Percentiles rank a stretch among this genome's conserved stretches.
Conservation (phyloP, 1,140 invertebrate genomes). For the Drosophila pandora region DNA sequence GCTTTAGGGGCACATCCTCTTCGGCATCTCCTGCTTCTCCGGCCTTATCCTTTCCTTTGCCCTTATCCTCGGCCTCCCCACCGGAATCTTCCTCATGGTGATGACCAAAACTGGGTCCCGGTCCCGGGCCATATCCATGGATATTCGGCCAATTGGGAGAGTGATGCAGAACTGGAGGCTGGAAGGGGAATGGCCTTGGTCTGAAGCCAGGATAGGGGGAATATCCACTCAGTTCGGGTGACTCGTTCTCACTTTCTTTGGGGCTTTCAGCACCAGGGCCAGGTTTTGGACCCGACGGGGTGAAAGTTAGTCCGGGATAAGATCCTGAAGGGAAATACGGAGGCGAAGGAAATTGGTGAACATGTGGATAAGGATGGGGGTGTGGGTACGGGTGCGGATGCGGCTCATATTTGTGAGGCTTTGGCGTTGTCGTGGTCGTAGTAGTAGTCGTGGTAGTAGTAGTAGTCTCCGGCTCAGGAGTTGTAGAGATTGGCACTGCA, state of each 20-base stretch:
- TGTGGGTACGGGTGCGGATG: constrained; percentile 1
- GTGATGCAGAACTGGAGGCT: constrained; percentile 7
- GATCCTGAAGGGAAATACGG: constrained; percentile 1
- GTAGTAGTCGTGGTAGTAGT: constrained; percentile 27
- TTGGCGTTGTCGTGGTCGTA: constrained; percentile 41
- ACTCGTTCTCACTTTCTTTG: constrained; percentile 7
- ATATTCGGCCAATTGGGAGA: neutral
- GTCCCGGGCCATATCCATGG: constrained; percentile 6
- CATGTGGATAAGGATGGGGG: constrained; percentile 6
- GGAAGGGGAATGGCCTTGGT: constrained; percentile 31
- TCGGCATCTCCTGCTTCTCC: neutral
- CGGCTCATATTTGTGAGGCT: constrained; percentile 27
- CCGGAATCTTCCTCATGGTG: constrained; percentile 14
- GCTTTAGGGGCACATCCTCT: constrained; percentile 35
- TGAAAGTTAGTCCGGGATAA: constrained; percentile 5
- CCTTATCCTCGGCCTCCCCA: constrained; percentile 4
- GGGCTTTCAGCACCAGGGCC: neutral
- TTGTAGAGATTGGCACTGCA: constrained; percentile 38
- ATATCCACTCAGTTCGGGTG: constrained; percentile 8
- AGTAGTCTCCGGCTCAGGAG: constrained; percentile 41
- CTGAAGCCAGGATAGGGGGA: constrained; percentile 28
- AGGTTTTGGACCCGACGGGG: neutral
- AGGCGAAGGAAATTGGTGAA: neutral
- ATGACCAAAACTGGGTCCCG: constrained; percentile 4
- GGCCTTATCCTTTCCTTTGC: neutral